Conservation (phyloP, 2,113 vertebrate species). For the Forbesichthys papilliferus region DNA sequence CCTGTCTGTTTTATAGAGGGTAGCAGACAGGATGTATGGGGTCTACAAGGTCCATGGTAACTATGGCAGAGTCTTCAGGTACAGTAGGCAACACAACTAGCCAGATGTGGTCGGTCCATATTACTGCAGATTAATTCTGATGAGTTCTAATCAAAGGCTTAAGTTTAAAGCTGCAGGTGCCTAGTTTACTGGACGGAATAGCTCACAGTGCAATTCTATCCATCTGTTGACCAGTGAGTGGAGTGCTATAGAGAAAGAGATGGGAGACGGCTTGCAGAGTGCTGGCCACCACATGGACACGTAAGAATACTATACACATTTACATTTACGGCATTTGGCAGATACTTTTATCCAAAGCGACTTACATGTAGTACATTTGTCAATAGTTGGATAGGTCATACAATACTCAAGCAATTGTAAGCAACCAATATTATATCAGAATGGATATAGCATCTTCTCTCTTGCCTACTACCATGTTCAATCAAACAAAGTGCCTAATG, state of each 20-base stretch:
- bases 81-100: conserved; percentile 41
- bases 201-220: not conserved
- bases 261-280: conserved; percentile 96
- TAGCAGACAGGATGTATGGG: conserved; percentile 90
- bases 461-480: not conserved
- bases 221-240: conserved; percentile 81
- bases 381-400: too few relatives aligned
- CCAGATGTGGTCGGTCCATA: too few relatives aligned
- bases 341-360: too few relatives aligned
- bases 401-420: too few relatives aligned
- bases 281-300: conserved; percentile 97
- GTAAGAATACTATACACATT: conserved; percentile 69
- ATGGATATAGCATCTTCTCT: too few relatives aligned
- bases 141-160: too few relatives aligned
- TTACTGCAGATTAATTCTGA: too few relatives aligned
- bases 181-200: not conserved
- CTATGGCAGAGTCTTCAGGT: conserved; percentile 94
- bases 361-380: too few relatives aligned
- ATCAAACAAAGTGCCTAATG: too few relatives aligned
- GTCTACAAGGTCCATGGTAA: conserved; percentile 96
- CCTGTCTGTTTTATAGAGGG: conserved; percentile 76
- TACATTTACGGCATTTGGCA: too few relatives aligned
- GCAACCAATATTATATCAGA: too few relatives aligned
- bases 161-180: not conserved
- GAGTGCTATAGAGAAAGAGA: conserved; percentile 95